These are phyloP conservation scores for Mystacides longicornis DNA, from an alignment of 2,888 invertebrate genomes.

Conservation along the genomic window DNA sequence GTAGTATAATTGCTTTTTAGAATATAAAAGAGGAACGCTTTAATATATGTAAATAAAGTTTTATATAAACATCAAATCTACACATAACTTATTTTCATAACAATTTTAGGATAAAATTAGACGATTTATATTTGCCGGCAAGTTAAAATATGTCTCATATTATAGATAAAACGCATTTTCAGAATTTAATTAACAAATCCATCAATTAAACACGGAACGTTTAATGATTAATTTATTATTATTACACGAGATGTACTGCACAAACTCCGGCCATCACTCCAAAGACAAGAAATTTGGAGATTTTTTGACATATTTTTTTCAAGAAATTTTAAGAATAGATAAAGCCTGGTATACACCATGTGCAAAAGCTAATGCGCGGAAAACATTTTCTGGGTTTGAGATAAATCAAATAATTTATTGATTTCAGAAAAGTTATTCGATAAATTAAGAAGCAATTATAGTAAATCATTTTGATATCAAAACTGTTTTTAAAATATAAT, in stretches of 20 bases:
- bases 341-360: not conserved
- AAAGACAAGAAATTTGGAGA: not conserved
- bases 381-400: too few species aligned
- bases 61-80: not conserved
- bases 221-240: not conserved
- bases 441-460: too few species aligned
- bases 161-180: not conserved
- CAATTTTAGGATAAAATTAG: not conserved
- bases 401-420: too few species aligned
- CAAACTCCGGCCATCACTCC: not conserved
- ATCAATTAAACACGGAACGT: not conserved
- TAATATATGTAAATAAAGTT: not conserved
- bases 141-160: too few species aligned
- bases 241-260: not conserved
- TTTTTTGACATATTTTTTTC: slow-evolving; percentile 2
- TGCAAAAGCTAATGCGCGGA: too few species aligned
- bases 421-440: too few species aligned
- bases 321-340: not conserved
- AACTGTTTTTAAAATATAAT: too few species aligned
- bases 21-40: not conserved
- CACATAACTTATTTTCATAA: not conserved
- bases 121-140: not conserved
- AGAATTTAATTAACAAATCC: not conserved
- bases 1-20: not conserved
- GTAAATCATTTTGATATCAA: too few species aligned